Evolutionary conservation across 2,113 vertebrate genomes (phyloP).

Genomic region (Ctenomys sociabilis): DNA sequence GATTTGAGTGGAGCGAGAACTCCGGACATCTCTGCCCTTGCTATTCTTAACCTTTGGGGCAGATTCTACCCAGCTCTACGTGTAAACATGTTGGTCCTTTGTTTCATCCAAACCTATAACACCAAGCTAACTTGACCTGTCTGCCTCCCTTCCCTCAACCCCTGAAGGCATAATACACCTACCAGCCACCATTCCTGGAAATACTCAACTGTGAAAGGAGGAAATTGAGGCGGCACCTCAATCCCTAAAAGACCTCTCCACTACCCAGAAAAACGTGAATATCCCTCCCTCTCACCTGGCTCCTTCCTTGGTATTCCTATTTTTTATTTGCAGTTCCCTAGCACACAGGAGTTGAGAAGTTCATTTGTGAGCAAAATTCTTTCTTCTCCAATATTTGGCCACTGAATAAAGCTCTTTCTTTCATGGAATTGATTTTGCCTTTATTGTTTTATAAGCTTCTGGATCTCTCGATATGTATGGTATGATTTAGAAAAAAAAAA

Average conservation of each 20-base stretch:
- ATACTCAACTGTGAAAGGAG: too few relatives aligned
- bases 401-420: background rate
- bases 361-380: background rate
- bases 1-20: background rate
- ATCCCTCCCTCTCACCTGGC: background rate
- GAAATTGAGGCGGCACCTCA: background rate
- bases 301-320: background rate
- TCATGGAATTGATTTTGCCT: background rate
- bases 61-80: background rate
- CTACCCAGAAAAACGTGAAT: background rate
- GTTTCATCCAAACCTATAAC: background rate
- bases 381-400: background rate
- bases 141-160: too few relatives aligned
- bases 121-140: background rate
- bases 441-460: background rate
- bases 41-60: background rate
- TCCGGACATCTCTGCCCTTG: background rate
- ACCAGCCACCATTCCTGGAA: background rate
- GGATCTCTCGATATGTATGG: background rate
- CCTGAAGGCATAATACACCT: background rate
- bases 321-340: background rate
- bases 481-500: background rate
- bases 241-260: background rate
- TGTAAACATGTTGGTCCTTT: background rate
- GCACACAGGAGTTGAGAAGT: background rate